These are phyloP conservation scores for Lasioglossum figueresi DNA, from an alignment of 2,888 invertebrate species.

Conservation along the genomic window DNA sequence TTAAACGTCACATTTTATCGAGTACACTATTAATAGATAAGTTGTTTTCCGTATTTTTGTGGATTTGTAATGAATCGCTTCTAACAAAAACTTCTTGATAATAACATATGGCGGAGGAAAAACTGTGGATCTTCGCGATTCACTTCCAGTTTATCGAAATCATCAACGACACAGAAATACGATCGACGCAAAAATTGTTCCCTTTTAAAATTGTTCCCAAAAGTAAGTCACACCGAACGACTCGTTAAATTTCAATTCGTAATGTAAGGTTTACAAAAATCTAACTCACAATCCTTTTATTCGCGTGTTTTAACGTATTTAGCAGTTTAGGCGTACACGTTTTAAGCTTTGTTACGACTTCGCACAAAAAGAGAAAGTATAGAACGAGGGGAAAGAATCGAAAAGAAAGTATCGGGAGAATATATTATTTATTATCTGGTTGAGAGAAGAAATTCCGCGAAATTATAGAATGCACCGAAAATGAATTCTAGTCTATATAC, in stretches of 20 bases:
- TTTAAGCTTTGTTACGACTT: constrained; percentile 23
- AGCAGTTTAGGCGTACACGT: background rate
- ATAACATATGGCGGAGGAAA: too few species aligned
- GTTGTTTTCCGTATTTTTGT: background rate
- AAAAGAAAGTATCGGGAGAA: background rate
- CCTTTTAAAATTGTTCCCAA: background rate
- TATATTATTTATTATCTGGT: background rate
- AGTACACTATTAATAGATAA: background rate
- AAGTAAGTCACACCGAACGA: background rate
- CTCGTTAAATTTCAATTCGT: background rate
- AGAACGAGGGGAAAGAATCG: background rate
- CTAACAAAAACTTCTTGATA: background rate
- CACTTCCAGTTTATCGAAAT: background rate
- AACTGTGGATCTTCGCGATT: background rate
- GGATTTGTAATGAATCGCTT: background rate
- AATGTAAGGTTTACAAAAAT: too few species aligned
- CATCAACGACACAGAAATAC: background rate
- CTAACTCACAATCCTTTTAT: background rate
- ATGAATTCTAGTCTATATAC: constrained; percentile 24
- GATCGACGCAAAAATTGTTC: background rate
- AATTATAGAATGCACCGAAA: background rate
- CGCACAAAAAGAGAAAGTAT: constrained; percentile 3
- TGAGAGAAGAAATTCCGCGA: background rate
- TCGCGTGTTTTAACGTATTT: background rate
- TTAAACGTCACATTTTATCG: background rate